Percentiles rank a stretch among this genome's conserved stretches.
phyloP scores from a whole-genome alignment of 2,888 invertebrate species.

The Scaptomyza reducta region DNA sequence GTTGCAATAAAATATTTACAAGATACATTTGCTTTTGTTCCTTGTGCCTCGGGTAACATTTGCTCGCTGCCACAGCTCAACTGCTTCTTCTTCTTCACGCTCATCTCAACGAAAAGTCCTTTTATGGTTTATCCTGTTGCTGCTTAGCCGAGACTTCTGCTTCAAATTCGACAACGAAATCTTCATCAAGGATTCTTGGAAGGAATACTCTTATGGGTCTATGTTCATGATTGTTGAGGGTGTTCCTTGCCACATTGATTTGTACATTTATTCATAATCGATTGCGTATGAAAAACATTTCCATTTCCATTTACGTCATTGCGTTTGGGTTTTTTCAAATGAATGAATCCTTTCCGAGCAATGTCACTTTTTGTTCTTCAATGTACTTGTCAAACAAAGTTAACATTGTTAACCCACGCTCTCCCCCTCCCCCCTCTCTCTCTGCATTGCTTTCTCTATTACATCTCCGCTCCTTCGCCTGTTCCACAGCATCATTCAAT shows the following conservation, averaged over 20 bases:
- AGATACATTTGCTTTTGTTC: conserved; percentile 68
- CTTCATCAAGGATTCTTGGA: conserved; percentile 12
- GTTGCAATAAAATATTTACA: conserved; percentile 77
- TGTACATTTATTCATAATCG: not conserved
- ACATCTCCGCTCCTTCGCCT: conserved; percentile 3
- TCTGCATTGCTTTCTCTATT: conserved; percentile 5
- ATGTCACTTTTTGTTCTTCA: not conserved
- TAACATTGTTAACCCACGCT: conserved; percentile 5
- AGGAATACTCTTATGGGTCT: conserved; percentile 4
- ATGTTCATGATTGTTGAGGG: too few species aligned
- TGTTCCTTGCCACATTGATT: not conserved
- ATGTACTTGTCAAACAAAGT: not conserved
- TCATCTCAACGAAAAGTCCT: not conserved
- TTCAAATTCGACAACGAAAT: conserved; percentile 27
- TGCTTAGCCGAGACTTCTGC: conserved; percentile 3
- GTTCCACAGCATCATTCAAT: conserved; percentile 69
- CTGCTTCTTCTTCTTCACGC: conserved; percentile 38
- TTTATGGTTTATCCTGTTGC: conserved; percentile 50
- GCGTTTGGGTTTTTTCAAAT: not conserved
- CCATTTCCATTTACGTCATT: not conserved
- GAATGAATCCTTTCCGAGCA: not conserved
- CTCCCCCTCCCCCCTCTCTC: not conserved
- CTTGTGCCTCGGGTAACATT: conserved; percentile 34
- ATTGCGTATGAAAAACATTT: not conserved
- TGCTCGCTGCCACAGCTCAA: conserved; percentile 28